Conservation (phyloP, 2,797 vertebrate species). For the Crocidura indochinensis region DNA sequence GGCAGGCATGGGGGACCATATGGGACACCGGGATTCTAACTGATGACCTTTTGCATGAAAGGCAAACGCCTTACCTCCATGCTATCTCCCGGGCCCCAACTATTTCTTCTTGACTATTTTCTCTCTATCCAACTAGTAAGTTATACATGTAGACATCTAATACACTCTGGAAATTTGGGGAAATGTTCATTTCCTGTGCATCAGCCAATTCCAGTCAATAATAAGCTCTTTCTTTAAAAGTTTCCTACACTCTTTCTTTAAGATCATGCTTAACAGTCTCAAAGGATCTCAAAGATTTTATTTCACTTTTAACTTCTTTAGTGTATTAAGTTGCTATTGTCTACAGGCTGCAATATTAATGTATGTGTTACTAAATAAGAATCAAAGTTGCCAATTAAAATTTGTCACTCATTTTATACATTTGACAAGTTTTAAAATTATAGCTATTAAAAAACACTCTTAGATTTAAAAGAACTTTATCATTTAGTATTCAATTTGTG, state of each 20-base stretch:
- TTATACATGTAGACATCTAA: fast-evolving
- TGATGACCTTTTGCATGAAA: no score
- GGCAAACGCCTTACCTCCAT: no score
- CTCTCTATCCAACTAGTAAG: background rate
- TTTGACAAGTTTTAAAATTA: background rate
- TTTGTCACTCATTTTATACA: background rate
- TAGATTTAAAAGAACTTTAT: background rate
- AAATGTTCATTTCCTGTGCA: background rate
- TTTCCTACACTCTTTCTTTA: background rate
- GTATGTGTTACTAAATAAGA: background rate
- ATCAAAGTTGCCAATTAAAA: background rate
- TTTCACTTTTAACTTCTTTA: background rate
- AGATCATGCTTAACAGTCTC: background rate
- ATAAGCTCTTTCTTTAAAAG: background rate
- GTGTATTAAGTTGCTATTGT: background rate
- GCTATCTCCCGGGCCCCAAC: no score
- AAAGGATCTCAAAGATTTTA: background rate
- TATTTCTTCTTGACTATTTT: background rate
- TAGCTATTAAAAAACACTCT: background rate
- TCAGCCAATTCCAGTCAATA: background rate
- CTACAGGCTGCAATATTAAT: background rate
- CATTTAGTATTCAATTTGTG: background rate
- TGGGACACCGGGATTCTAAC: no score
- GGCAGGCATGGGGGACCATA: no score
- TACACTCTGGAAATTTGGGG: background rate